Base-by-base conservation (phyloP, 2,888 invertebrate species). In the Aleiodes testaceus region DNA sequence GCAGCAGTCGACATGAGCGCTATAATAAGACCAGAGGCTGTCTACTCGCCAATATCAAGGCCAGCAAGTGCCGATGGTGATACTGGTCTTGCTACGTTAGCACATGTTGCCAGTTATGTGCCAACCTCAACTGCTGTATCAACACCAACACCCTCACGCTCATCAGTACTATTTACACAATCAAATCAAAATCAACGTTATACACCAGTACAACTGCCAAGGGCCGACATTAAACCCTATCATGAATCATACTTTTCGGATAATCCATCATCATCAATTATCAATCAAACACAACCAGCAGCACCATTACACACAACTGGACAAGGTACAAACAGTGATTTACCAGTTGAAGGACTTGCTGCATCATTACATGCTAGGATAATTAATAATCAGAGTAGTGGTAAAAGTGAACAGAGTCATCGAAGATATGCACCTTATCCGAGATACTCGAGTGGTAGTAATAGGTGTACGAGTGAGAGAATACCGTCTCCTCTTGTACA, bases 1-100 rank as follows among this genome's bases (percentile, higher is more conserved):
- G 95, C 95, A 2, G 94, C 95, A 30, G 95, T 96, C 72, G 94
- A 95, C 87, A 95, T 95, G 94, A 95, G 94, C 87, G 93, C 94
- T 70, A 90, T 89, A 78, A 88, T 89, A 79, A 86, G 89, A 76
- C 88, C 89, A n/a, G 87, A 89, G 73, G 88, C 89, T 7, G 88
- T 89, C 3, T 90, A 90, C 77, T 90, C 90, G 75, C 90, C 90
- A 1, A 90, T 90, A 73, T 90, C 90, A 42, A 86, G 90, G 77
- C 90, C 90, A 1, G 89, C 89, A 6, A 90, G 90, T 26, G 87
- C 90, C 6, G 90, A 90, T 73, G 87, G 85, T 16, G 87, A 87
- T 68, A 83, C 86, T 44, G 84, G 87, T 50, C 76, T 88, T 45
- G 84, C 87, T 2, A 88, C 88, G 1, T 76, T 87, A 22, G 87